A percentile compares a stretch with the other conserved stretches of the same genome.
phyloP scores from a whole-genome alignment of 2,888 invertebrate species.

The Eulithis testata region DNA sequence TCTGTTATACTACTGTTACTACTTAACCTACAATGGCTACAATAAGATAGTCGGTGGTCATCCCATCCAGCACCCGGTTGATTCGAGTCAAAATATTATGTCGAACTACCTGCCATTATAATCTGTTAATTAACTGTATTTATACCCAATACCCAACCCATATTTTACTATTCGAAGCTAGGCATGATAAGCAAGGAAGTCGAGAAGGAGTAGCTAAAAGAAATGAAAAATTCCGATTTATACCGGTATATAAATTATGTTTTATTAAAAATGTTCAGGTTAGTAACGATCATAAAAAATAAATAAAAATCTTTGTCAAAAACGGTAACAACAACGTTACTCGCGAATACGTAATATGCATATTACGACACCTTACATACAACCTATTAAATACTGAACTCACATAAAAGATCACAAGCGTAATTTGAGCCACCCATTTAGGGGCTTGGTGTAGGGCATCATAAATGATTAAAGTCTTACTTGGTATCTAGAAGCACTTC shows the following conservation, averaged over 20 bases:
- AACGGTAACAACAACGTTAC: slow-evolving; percentile 64
- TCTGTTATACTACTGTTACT: slow-evolving; percentile 4
- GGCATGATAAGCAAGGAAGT: slow-evolving; percentile 34
- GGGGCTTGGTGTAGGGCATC: slow-evolving; percentile 80
- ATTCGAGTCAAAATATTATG: background rate
- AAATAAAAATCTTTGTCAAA: slow-evolving; percentile 82
- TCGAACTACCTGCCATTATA: background rate
- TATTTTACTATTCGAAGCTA: slow-evolving; percentile 7
- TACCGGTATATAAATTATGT: slow-evolving; percentile 82
- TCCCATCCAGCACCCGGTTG: background rate
- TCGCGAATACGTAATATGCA: slow-evolving; percentile 80
- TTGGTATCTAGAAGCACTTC: slow-evolving; percentile 88
- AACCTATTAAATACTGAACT: slow-evolving; percentile 83
- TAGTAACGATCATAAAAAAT: slow-evolving; percentile 78
- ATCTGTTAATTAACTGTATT: too few species aligned
- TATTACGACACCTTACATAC: slow-evolving; percentile 83
- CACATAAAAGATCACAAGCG: slow-evolving; percentile 82
- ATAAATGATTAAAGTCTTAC: slow-evolving; percentile 77
- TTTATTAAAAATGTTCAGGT: slow-evolving; percentile 79
- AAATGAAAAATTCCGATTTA: slow-evolving; percentile 61
- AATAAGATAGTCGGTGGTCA: too few species aligned
- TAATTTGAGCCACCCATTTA: slow-evolving; percentile 78
- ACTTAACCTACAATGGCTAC: too few species aligned
- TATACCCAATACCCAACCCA: background rate
- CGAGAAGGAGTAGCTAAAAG: slow-evolving; percentile 36